Evolutionary conservation across 2,888 invertebrate genomes (phyloP), one percentile per base, ranked within the genome.

Genomic region (Abrostola triplasia): DNA sequence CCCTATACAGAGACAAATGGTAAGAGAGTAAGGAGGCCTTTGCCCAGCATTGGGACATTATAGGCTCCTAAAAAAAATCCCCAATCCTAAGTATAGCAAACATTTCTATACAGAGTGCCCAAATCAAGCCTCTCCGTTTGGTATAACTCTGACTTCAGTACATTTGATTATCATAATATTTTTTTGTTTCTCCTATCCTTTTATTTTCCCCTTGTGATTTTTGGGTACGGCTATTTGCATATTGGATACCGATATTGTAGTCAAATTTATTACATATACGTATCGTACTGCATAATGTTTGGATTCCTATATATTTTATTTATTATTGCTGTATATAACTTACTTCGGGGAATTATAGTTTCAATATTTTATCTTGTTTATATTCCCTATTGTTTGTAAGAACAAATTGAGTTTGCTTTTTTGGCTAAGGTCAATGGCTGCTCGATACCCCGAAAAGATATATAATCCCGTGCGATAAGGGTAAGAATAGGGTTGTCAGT

Each of bases 171-270:
- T 88, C 92, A 92, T 92, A 47, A 92, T 90, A 49, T 70, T 79
- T 91, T 90, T 92, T 91, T 90, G 86, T 89, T 87, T 87, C 83
- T 74, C 69, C 79, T 80, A 70, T 82, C 77, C 80, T 84, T 92
- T 92, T 92, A 92, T 93, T 90, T 90, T 86, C 80, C 93, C 90
- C 92, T 86, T 84, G 92, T 87, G 93, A 90, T 92, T 91, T 88
- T 82, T 85, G 84, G 86, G 87, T 86, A 83, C 74, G 76, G 76
- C 79, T 81, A 92, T 93, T 93, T 93, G 86, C 90, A 92, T 93
- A 93, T 92, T 88, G 93, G 88, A 92, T 93, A 91, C 77, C 89
- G 88, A 92, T 93, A 90, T 90, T 89, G 86, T 85, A 84, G 82
- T 86, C 81, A 88, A 91, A 91, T 92, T 91, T 93, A 92, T 92